These are phyloP conservation scores for Labrus mixtus DNA, from an alignment of 2,113 vertebrate genomes.

Conservation along the genomic window DNA sequence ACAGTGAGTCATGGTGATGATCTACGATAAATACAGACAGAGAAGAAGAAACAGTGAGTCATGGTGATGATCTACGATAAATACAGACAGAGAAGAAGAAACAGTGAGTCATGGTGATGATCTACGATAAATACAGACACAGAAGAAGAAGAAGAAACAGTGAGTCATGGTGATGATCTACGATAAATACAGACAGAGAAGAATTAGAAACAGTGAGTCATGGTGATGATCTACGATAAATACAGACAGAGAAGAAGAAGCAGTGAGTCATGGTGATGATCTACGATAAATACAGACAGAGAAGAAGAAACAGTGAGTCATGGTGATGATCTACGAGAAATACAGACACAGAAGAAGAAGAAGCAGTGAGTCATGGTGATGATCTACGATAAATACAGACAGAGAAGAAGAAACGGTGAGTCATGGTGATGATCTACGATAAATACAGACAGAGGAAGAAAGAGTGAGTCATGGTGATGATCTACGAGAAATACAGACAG, in stretches of 20 bases:
- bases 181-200: background rate
- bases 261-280: slow-evolving; percentile 86
- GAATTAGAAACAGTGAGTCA: slow-evolving; percentile 85
- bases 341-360: slow-evolving; percentile 35
- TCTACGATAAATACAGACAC: slow-evolving; percentile 58
- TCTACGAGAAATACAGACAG: slow-evolving; percentile 57
- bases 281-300: slow-evolving; percentile 49
- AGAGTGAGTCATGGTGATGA: slow-evolving; percentile 86
- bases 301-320: slow-evolving; percentile 85
- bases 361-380: slow-evolving; percentile 85
- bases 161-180: slow-evolving; percentile 86
- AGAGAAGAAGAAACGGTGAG: slow-evolving; percentile 81
- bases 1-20: slow-evolving; percentile 86
- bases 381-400: slow-evolving; percentile 67
- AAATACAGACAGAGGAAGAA: slow-evolving; percentile 41
- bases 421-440: slow-evolving; percentile 84
- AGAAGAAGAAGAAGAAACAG: slow-evolving; percentile 76
- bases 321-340: slow-evolving; percentile 79
- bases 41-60: slow-evolving; percentile 81
- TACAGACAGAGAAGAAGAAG: slow-evolving; percentile 45
- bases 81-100: slow-evolving; percentile 63
- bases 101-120: slow-evolving; percentile 86
- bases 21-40: slow-evolving; percentile 58
- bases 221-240: slow-evolving; percentile 79
- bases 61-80: slow-evolving; percentile 81